Percentiles rank a stretch among this genome's conserved stretches.
Conservation (phyloP, 1,140 invertebrate genomes). For the Ectropis grisescens region DNA sequence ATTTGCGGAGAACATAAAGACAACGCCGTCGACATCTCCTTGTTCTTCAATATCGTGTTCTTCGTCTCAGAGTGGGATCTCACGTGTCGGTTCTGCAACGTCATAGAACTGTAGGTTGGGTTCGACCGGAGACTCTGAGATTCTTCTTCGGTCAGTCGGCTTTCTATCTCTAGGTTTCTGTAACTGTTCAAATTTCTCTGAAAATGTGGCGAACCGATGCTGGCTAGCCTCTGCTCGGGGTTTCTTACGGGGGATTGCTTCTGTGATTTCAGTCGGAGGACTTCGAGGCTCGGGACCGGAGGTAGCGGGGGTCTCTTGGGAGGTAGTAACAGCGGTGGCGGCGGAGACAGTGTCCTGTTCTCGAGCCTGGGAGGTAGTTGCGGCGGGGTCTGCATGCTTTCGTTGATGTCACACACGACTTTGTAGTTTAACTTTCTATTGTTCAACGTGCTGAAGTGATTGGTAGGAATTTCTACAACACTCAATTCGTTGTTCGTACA, state of each 20-base stretch:
- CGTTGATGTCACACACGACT: slow-evolving; percentile 58
- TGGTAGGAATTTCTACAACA: slow-evolving; percentile 52
- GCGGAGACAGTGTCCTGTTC: slow-evolving; percentile 63
- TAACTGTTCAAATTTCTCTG: slow-evolving; percentile 69
- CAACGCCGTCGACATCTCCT: slow-evolving; percentile 58
- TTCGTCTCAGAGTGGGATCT: slow-evolving; percentile 65
- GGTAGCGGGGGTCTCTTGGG: slow-evolving; percentile 80
- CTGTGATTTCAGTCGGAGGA: slow-evolving; percentile 60
- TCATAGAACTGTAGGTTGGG: slow-evolving; percentile 64
- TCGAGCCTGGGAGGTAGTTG: slow-evolving; percentile 69
- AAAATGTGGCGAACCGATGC: slow-evolving; percentile 72
- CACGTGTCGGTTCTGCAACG: slow-evolving; percentile 53
- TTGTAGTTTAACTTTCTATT: slow-evolving; percentile 62
- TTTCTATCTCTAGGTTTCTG: slow-evolving; percentile 66
- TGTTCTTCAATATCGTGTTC: slow-evolving; percentile 60
- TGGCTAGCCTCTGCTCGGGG: slow-evolving; percentile 64
- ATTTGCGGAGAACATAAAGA: slow-evolving; percentile 69
- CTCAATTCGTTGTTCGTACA: slow-evolving; percentile 54
- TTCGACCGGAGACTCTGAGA: slow-evolving; percentile 36
- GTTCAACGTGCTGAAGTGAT: slow-evolving; percentile 61
- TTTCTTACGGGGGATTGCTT: slow-evolving; percentile 52
- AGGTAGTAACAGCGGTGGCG: slow-evolving; percentile 72
- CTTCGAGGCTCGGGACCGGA: slow-evolving; percentile 75
- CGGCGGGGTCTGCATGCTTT: slow-evolving; percentile 43
- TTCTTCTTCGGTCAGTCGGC: slow-evolving; percentile 41